Evolutionary conservation across 2,888 invertebrate genomes (phyloP).

Genomic region (Nomada goodeniana): DNA sequence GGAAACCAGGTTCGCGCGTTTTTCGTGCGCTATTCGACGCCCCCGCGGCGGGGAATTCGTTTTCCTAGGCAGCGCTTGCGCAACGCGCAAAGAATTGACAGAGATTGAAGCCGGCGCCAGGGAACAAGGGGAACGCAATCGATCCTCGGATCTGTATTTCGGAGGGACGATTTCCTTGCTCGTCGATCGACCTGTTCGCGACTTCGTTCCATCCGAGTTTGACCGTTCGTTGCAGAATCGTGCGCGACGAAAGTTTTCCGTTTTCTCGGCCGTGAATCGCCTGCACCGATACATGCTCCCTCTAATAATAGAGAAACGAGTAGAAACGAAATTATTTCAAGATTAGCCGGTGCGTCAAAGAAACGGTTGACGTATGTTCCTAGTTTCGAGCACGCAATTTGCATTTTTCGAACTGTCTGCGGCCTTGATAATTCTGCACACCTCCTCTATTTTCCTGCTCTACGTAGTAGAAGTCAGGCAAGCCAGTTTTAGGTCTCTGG

Average conservation of each 20-base stretch:
- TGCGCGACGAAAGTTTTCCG: too few relatives aligned
- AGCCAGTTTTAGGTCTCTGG: conserved; percentile 69
- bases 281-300: not conserved
- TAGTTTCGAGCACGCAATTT: conserved; percentile 35
- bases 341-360: conserved; percentile 1
- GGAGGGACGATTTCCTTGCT: not conserved
- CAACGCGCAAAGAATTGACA: conserved; percentile 30
- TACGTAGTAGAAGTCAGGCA: conserved; percentile 59
- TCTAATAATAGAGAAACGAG: conserved; percentile 14
- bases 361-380: conserved; percentile 27
- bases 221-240: too few relatives aligned
- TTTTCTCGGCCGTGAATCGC: not conserved
- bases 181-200: too few relatives aligned
- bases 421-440: conserved; percentile 67
- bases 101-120: conserved; percentile 9
- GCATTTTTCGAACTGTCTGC: conserved; percentile 43
- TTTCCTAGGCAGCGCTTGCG: conserved; percentile 54
- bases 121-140: not conserved
- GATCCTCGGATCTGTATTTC: conserved; percentile 9
- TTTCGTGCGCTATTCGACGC: conserved; percentile 43
- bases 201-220: too few relatives aligned
- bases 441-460: conserved; percentile 69
- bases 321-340: conserved; percentile 11
- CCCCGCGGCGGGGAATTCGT: conserved; percentile 34
- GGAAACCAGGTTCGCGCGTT: conserved; percentile 39